These are phyloP conservation scores for Galbula dea DNA, from an alignment of 2,113 vertebrate genomes.

Conservation along the genomic window DNA sequence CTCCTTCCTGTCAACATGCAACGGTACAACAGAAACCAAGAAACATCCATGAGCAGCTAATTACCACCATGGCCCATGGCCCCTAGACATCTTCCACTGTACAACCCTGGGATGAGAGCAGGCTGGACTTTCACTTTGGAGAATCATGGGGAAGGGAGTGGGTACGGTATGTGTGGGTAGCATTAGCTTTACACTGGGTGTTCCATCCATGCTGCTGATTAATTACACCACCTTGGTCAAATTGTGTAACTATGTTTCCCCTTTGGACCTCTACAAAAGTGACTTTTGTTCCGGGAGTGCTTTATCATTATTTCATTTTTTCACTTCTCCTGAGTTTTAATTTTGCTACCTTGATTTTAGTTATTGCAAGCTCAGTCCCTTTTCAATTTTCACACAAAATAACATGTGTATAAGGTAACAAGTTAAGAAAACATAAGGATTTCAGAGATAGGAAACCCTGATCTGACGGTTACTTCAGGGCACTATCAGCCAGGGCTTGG, in stretches of 20 bases:
- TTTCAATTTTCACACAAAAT: neutral
- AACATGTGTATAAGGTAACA: neutral
- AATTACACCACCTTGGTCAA: neutral
- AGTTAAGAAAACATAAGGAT: neutral
- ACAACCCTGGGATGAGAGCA: neutral
- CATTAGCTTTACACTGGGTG: neutral
- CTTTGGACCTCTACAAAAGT: neutral
- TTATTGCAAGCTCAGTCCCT: neutral
- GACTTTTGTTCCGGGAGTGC: neutral
- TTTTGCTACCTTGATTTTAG: neutral
- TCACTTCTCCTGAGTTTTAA: neutral
- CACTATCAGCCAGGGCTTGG: neutral
- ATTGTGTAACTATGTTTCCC: neutral
- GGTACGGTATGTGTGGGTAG: neutral
- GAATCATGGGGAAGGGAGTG: neutral
- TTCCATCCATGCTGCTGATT: neutral
- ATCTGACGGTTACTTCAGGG: neutral
- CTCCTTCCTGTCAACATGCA: neutral
- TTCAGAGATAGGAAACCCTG: neutral
- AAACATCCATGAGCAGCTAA: neutral
- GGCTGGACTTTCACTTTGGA: neutral
- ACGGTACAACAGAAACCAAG: neutral
- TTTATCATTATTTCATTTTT: neutral
- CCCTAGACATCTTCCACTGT: neutral
- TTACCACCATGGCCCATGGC: neutral